A percentile compares a stretch with the other conserved stretches of the same genome.
Evolutionary conservation across 2,797 vertebrate species (phyloP).

Genomic region (Podarcis lilfordi): DNA sequence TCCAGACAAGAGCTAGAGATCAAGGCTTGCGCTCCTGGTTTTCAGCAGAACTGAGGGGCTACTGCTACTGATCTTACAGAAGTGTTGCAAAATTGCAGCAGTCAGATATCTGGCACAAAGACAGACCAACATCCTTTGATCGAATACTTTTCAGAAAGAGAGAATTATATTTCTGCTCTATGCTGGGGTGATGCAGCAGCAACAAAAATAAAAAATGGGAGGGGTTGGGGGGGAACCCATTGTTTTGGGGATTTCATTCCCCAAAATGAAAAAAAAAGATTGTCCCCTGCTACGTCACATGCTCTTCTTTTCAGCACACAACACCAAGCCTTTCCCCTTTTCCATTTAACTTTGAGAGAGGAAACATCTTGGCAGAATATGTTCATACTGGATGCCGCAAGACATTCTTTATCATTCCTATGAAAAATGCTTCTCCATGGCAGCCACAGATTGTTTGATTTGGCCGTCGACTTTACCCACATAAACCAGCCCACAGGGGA

Average conservation of each 20-base stretch:
- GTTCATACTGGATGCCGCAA: slow-evolving; percentile 17
- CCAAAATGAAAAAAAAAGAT: neutral
- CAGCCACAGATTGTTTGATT: slow-evolving; percentile 48
- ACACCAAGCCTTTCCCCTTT: slow-evolving; percentile 25
- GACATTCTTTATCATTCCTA: slow-evolving; percentile 23
- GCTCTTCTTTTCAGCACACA: slow-evolving; percentile 17
- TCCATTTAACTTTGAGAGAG: slow-evolving; percentile 25
- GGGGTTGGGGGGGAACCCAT: too few relatives aligned
- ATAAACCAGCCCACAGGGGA: slow-evolving; percentile 44
- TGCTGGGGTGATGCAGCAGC: neutral
- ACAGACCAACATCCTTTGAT: neutral
- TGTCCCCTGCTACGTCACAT: neutral
- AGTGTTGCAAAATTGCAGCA: neutral
- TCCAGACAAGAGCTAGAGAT: neutral
- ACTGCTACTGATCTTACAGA: neutral
- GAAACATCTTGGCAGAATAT: slow-evolving; percentile 40
- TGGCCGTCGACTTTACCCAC: slow-evolving; percentile 59
- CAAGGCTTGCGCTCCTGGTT: neutral
- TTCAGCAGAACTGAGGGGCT: neutral
- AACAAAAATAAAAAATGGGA: too few relatives aligned
- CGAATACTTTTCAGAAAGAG: neutral
- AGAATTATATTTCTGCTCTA: neutral
- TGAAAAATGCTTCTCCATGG: slow-evolving; percentile 48
- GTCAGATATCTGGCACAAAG: neutral
- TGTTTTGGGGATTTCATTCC: neutral